Percentiles rank a stretch among this genome's conserved stretches.
Conservation (phyloP, 2,888 invertebrate genomes). For the Cyclophora punctaria region DNA sequence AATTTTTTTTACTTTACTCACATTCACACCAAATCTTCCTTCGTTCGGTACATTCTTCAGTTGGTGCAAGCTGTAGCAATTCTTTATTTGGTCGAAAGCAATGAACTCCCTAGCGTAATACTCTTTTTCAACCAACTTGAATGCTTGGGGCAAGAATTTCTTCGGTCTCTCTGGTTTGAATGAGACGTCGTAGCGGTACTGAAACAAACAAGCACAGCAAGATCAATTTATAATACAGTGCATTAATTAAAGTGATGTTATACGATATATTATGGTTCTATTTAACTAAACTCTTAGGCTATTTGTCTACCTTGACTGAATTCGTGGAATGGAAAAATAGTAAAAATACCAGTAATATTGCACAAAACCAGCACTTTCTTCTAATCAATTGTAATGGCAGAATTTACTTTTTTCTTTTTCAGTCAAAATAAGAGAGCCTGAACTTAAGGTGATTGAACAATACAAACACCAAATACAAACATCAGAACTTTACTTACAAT, state of each 20-base stretch:
- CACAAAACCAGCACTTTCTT: background rate
- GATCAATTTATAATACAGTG: background rate
- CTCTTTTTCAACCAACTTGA: conserved; percentile 41
- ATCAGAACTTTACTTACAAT: conserved; percentile 39
- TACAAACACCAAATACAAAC: background rate
- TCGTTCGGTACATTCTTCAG: conserved; percentile 52
- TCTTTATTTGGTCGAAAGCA: conserved; percentile 85
- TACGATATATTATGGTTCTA: background rate
- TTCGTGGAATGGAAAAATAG: background rate
- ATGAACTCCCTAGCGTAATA: conserved; percentile 58
- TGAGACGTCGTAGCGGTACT: conserved; percentile 88
- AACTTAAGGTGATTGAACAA: too few relatives aligned
- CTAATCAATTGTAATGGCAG: background rate
- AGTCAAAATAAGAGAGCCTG: background rate
- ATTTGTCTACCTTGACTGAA: background rate
- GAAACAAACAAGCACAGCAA: conserved; percentile 25
- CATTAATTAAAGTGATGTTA: background rate
- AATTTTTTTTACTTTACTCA: conserved; percentile 22
- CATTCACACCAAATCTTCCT: conserved; percentile 28
- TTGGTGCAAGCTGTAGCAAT: conserved; percentile 71
- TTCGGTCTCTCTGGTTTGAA: conserved; percentile 82
- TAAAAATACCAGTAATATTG: background rate
- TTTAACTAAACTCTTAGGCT: background rate
- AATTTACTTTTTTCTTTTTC: background rate
- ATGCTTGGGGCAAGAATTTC: conserved; percentile 71